phyloP scores from a whole-genome alignment of 2,888 invertebrate genomes.

The Heteropelma amictum region DNA sequence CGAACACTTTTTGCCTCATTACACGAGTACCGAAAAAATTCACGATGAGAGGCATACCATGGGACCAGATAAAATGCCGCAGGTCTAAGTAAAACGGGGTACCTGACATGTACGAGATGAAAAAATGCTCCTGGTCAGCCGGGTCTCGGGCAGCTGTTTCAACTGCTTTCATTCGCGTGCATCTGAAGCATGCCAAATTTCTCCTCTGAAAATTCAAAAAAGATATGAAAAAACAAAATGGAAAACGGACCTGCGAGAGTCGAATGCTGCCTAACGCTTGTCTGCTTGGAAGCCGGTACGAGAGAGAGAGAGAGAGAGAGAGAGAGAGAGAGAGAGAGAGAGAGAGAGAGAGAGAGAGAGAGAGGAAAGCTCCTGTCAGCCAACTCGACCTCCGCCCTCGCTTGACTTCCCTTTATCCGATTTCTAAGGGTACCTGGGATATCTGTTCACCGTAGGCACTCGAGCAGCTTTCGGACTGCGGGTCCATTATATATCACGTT shows the following conservation, averaged over 20 bases:
- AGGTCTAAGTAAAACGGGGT: slow-evolving; percentile 1
- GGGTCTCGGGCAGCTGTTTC: slow-evolving; percentile 16
- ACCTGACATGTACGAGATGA: neutral
- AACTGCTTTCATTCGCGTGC: slow-evolving; percentile 29
- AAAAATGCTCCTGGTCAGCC: slow-evolving; percentile 2
- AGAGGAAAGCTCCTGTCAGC: slow-evolving; percentile 11
- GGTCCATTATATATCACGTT: slow-evolving; percentile 3
- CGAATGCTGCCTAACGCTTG: slow-evolving; percentile 27
- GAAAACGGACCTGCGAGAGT: slow-evolving; percentile 16
- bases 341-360: slow-evolving; percentile 10
- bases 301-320: too few species aligned
- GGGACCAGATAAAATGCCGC: neutral
- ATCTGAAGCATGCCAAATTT: slow-evolving; percentile 23
- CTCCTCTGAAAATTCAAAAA: slow-evolving; percentile 5
- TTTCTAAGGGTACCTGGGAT: slow-evolving; percentile 59
- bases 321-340: neutral
- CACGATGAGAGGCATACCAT: neutral
- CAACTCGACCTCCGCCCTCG: slow-evolving; percentile 39
- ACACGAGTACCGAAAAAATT: neutral
- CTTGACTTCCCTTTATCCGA: slow-evolving; percentile 56
- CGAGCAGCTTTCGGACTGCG: slow-evolving; percentile 17
- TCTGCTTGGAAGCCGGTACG: too few species aligned
- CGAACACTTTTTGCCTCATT: neutral
- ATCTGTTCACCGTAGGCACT: slow-evolving; percentile 17
- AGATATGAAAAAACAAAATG: slow-evolving; percentile 14